Evolutionary conservation across 2,888 invertebrate species (phyloP), one percentile per base, ranked within the genome.

Genomic region (Oligia strigilis): DNA sequence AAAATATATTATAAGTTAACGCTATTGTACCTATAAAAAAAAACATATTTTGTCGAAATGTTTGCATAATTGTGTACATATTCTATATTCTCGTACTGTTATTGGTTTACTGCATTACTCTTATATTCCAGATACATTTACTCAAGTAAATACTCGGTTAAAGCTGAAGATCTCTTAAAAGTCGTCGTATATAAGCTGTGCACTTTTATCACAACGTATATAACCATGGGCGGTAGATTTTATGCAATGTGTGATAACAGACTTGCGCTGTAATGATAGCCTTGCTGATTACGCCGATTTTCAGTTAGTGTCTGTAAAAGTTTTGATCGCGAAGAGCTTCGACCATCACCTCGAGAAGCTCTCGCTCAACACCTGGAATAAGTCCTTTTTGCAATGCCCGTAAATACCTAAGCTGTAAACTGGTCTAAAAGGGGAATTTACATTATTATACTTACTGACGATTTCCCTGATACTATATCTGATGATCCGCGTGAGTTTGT

Each of bases 21-120:
- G 29, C 40, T 43, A 36, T 67, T 69, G 17, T 67, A 29, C 29
- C 29, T 29, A 55, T 40, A 55, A 62, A 82, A 40, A 40, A 72
- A 52, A 40, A 52, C 9, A 40, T 58, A 55, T 84, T 77, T 81
- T 71, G 43, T 70, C 64, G n/a, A 69, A 55, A 65, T 78, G 6
- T 77, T 60, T 72, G 40, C 66, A 49, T 55, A 67, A 71, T 70
- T 80, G 60, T 72, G 60, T 36, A 58, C 58, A 77, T 43, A 70
- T 9, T 60, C 43, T 62, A 67, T 74, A 72, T 55, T 85, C 66
- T 74, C 46, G 19, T 73, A 70, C 62, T 29, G 13, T 46, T 49
- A 73, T 17, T 40, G 46, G 72, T 77, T 82, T 77, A 81, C 55
- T 80, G 29, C 40, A 85, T 65, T 73, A 64, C 23, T 67, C 17